Evolutionary conservation across 2,113 vertebrate species (phyloP).

Genomic region (Tylochromis polylepis): DNA sequence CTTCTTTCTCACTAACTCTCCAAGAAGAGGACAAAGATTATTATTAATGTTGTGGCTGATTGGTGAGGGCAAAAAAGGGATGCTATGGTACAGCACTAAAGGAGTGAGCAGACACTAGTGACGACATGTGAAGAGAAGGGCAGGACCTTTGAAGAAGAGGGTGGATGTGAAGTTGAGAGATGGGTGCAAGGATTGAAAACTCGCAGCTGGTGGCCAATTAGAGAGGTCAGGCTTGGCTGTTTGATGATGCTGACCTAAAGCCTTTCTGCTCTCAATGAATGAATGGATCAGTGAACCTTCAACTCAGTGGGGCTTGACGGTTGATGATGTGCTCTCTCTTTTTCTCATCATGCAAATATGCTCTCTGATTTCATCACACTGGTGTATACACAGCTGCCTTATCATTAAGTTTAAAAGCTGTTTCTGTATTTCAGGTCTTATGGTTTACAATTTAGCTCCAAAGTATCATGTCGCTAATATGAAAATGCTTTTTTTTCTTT

Average conservation of each 20-base stretch:
- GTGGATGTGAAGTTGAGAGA: not conserved
- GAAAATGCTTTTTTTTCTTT: not conserved
- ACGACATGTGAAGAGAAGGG: not conserved
- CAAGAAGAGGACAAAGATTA: not conserved
- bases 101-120: not conserved
- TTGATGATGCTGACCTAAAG: not conserved
- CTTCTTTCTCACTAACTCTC: not conserved
- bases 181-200: not conserved
- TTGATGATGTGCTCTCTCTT: not conserved
- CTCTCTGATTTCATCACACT: not conserved
- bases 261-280: not conserved
- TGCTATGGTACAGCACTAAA: not conserved
- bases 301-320: not conserved
- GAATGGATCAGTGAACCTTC: not conserved
- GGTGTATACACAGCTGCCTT: not conserved
- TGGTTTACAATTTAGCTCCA: not conserved
- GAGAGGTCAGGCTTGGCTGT: conserved; percentile 5
- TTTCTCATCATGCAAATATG: not conserved
- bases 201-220: conserved; percentile 36
- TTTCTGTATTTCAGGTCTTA: not conserved
- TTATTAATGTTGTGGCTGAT: not conserved
- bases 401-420: not conserved
- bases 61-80: not conserved
- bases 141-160: not conserved
- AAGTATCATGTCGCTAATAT: not conserved